Evolutionary conservation across 2,888 invertebrate genomes (phyloP).

Genomic region (Noctua pronuba): DNA sequence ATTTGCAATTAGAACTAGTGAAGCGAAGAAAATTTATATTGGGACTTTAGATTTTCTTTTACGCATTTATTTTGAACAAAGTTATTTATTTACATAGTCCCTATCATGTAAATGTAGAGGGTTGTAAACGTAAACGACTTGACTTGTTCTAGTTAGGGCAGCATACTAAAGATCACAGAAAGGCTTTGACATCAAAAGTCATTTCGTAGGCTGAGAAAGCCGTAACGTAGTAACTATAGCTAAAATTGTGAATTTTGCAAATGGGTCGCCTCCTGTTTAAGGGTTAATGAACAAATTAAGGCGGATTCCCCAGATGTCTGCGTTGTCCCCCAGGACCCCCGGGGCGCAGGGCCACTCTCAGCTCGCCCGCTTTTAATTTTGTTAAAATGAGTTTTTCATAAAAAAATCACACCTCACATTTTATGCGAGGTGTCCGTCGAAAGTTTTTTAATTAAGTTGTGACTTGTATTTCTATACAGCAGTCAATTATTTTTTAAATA

Average conservation of each 20-base stretch:
- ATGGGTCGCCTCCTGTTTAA: constrained; percentile 64
- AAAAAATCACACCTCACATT: constrained; percentile 51
- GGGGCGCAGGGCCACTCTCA: constrained; percentile 39
- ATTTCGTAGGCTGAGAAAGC: constrained; percentile 33
- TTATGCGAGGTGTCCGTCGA: constrained; percentile 25
- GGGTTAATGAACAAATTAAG: constrained; percentile 73
- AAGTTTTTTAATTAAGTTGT: constrained; percentile 42
- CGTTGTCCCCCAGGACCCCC: constrained; percentile 35
- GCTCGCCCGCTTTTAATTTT: constrained; percentile 54
- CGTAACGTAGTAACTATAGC: constrained; percentile 42
- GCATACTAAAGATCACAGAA: constrained; percentile 44
- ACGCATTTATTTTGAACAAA: not conserved
- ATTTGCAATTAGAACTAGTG: constrained; percentile 21
- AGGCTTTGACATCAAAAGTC: constrained; percentile 39
- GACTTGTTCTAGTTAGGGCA: constrained; percentile 7
- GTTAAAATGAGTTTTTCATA: constrained; percentile 57
- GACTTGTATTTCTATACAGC: constrained; percentile 11
- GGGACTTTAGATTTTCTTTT: not conserved
- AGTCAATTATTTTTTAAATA: not conserved
- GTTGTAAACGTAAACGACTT: not conserved
- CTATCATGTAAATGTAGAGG: not conserved
- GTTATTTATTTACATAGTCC: not conserved
- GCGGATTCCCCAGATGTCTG: constrained; percentile 65
- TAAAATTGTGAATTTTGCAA: constrained; percentile 53
- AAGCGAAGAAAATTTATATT: not conserved